phyloP scores from a whole-genome alignment of 2,113 vertebrate genomes.

The Engystomops pustulosus region DNA sequence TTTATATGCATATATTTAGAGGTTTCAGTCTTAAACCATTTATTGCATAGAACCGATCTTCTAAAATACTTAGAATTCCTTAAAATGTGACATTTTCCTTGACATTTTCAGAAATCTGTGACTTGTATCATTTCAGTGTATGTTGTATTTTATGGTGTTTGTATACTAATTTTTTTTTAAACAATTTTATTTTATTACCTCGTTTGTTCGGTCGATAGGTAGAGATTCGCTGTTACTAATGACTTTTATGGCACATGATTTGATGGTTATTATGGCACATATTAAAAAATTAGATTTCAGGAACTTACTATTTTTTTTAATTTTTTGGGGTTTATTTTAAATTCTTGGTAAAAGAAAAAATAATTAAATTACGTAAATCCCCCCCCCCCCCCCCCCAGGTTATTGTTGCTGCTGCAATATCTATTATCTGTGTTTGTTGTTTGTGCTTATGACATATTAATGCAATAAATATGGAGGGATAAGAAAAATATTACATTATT shows the following conservation, averaged over 20 bases:
- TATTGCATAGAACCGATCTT: neutral
- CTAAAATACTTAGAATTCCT: neutral
- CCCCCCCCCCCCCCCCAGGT: no score
- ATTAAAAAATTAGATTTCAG: neutral
- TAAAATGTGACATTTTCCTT: slow-evolving; percentile 10
- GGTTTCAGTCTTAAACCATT: neutral
- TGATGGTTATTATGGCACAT: slow-evolving; percentile 40
- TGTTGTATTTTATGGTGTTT: slow-evolving; percentile 2
- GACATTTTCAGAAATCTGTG: neutral
- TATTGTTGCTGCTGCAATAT: no score
- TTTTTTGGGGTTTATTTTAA: neutral
- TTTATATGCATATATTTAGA: neutral
- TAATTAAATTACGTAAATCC: neutral
- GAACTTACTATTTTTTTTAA: neutral
- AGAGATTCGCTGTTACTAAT: neutral
- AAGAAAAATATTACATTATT: neutral
- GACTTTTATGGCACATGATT: neutral
- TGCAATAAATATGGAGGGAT: neutral
- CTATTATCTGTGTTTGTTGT: no score
- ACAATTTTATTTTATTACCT: neutral
- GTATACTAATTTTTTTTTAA: neutral
- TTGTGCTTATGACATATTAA: neutral
- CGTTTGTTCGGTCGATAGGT: neutral
- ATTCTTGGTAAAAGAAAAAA: neutral
- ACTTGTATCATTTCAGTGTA: neutral